Evolutionary conservation across 64 coral and sea anemone species (phyloP).

Genomic region (Catalaphyllia jardinei): DNA sequence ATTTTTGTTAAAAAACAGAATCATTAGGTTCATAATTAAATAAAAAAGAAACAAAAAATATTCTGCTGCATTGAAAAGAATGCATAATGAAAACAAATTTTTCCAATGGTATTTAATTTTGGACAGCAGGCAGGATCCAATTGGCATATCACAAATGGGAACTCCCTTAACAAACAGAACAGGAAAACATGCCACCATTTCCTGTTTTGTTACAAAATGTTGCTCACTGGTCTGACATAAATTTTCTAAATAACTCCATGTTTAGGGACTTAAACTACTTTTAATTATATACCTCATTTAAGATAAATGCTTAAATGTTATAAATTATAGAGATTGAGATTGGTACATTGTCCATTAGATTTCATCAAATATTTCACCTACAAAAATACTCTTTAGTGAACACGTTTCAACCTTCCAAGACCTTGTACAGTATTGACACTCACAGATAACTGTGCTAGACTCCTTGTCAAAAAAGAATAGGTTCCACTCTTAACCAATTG

Average conservation of each 20-base stretch:
- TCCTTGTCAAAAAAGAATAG: neutral
- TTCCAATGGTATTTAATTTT: neutral
- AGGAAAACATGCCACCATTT: neutral
- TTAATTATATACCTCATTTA: no score
- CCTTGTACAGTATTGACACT: neutral
- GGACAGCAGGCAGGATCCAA: neutral
- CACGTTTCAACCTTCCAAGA: no score
- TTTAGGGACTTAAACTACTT: neutral
- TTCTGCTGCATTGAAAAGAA: neutral
- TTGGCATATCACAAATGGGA: neutral
- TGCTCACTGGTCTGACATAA: neutral
- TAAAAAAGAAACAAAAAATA: neutral
- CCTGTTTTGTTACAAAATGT: conserved; percentile 3
- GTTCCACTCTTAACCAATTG: neutral
- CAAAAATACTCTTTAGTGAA: no score
- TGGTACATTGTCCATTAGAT: no score
- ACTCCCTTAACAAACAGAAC: neutral
- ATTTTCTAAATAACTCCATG: neutral
- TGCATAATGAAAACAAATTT: neutral
- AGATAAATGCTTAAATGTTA: no score
- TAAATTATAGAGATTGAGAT: no score
- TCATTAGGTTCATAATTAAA: neutral
- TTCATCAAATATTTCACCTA: no score
- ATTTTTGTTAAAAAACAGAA: no score
- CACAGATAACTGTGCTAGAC: neutral